Evolutionary conservation across 2,113 vertebrate species (phyloP).

Genomic region (Erythrolamprus reginae): DNA sequence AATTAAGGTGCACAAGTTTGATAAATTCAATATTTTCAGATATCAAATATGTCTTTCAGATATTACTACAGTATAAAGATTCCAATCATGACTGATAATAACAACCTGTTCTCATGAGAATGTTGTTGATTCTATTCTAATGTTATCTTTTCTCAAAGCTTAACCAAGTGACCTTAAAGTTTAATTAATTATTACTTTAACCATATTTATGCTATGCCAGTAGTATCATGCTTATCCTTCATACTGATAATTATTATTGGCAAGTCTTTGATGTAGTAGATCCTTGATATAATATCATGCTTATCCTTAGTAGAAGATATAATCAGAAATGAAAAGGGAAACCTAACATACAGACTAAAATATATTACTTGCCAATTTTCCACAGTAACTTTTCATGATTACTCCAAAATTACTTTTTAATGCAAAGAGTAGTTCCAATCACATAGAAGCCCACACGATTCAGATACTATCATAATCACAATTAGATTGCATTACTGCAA

Average conservation of each 20-base stretch:
- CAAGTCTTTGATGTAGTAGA: constrained; percentile 78
- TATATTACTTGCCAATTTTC: constrained; percentile 99
- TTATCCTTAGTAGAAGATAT: constrained; percentile 74
- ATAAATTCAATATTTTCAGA: not conserved
- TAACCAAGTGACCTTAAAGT: constrained; percentile 56
- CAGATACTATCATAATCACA: constrained; percentile 99
- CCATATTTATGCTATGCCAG: constrained; percentile 60
- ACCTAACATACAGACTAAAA: constrained; percentile 84
- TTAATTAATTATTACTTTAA: constrained; percentile 57
- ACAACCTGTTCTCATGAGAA: constrained; percentile 53
- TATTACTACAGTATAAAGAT: not conserved
- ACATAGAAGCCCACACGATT: constrained; percentile 99
- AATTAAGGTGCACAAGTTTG: not conserved
- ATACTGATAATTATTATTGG: constrained; percentile 66
- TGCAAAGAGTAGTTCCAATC: constrained; percentile 99
- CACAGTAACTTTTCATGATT: constrained; percentile 99
- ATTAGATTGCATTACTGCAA: constrained; percentile 99
- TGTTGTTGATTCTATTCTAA: constrained; percentile 31
- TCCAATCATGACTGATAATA: not conserved
- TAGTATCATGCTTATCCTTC: constrained; percentile 63
- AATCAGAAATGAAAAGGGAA: constrained; percentile 83
- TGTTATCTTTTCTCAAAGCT: constrained; percentile 47
- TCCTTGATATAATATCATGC: constrained; percentile 75
- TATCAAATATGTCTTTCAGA: not conserved
- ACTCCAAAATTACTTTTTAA: constrained; percentile 99